Conservation (phyloP, 2,888 invertebrate genomes). For the Julus scanicus region DNA sequence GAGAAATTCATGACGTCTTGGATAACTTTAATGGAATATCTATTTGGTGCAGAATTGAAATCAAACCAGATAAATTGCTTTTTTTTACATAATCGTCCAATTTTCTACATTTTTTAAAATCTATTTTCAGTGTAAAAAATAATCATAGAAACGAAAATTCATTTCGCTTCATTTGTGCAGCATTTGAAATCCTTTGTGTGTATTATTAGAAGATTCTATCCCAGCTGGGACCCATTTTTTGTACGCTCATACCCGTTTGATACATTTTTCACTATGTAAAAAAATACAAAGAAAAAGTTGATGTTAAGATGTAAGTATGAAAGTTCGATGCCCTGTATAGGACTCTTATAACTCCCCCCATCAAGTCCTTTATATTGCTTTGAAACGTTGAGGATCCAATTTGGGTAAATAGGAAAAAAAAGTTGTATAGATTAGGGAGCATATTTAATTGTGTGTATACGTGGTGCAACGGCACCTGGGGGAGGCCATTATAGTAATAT, state of each 20-base stretch:
- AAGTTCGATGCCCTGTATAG: neutral
- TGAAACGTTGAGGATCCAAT: slow-evolving; percentile 18
- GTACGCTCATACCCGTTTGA: neutral
- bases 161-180: neutral
- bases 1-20: too few relatives aligned
- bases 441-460: slow-evolving; percentile 29
- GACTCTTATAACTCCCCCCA: neutral
- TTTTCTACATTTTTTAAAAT: neutral
- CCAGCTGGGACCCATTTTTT: slow-evolving; percentile 20
- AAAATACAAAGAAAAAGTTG: neutral
- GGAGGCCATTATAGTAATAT: neutral
- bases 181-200: neutral
- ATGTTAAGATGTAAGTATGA: neutral
- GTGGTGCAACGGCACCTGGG: slow-evolving; percentile 11
- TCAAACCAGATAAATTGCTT: too few relatives aligned
- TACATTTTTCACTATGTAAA: neutral
- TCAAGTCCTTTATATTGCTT: neutral
- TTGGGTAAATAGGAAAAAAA: slow-evolving; percentile 3
- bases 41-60: too few relatives aligned
- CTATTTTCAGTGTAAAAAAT: neutral
- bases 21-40: too few relatives aligned
- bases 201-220: neutral
- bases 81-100: too few relatives aligned
- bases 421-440: slow-evolving; percentile 15
- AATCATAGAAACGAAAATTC: neutral